These are phyloP conservation scores for Drosophila bocki DNA, from an alignment of 1,140 invertebrate species.

Conservation along the genomic window DNA sequence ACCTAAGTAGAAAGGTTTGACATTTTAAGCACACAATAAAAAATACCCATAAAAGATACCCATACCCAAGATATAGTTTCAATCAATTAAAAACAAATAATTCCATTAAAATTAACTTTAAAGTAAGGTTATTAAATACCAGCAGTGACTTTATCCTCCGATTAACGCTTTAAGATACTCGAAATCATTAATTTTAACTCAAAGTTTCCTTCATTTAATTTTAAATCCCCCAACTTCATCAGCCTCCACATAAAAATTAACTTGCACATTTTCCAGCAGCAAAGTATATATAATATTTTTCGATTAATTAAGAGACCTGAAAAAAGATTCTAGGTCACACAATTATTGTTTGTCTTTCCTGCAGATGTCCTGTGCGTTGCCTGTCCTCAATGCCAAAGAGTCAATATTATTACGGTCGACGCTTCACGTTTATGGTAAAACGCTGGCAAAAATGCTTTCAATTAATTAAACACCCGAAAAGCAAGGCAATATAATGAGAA, in stretches of 20 bases:
- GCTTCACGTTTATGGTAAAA: constrained; percentile 42
- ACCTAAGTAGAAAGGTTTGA: neutral
- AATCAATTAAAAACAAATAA: neutral
- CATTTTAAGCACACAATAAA: neutral
- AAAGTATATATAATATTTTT: constrained; percentile 11
- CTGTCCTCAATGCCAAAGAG: constrained; percentile 58
- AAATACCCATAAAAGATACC: too few species aligned
- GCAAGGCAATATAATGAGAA: constrained; percentile 57
- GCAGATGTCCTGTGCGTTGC: constrained; percentile 16
- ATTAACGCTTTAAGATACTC: neutral
- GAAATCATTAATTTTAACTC: neutral
- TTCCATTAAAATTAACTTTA: neutral
- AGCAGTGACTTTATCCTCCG: neutral
- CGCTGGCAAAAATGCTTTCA: constrained; percentile 77
- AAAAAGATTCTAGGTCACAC: constrained; percentile 23
- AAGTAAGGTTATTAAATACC: neutral
- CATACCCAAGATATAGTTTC: neutral
- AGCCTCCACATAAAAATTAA: neutral
- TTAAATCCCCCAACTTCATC: constrained; percentile 12
- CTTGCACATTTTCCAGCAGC: neutral
- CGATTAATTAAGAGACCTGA: constrained; percentile 43
- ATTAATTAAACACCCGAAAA: constrained; percentile 81
- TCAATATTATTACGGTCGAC: constrained; percentile 72
- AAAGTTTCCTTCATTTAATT: neutral
- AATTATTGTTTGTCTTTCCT: constrained; percentile 23